Evolutionary conservation across 2,888 invertebrate genomes (phyloP), one percentile per base, ranked within the genome.

Genomic region (Stenchaetothrips biformis): DNA sequence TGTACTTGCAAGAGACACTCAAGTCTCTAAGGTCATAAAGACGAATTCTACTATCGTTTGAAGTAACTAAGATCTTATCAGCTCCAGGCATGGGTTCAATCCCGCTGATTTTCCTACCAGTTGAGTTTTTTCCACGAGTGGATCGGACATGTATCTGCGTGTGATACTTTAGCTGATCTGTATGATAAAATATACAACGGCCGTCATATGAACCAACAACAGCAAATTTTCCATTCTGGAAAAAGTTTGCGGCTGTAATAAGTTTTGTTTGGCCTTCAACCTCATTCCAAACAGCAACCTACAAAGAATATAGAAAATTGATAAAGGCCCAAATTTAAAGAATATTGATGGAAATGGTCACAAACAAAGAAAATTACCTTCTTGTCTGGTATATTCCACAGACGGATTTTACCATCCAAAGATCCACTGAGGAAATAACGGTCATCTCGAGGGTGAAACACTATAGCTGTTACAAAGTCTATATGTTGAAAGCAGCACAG

Each of bases 341-440:
- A 25, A 67, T n/a, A 67, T 67, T n/a, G 1, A 67, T 67, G 9
- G 47, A 78, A 13, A 77, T 2, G 1, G 37, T 37, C 37, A 1
- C 27, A 77, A 77, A 78, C n/a, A n/a, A 78, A 77, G 77, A 25
- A 59, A 80, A 78, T 79, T 82, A 90, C 91, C 88, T 98, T 98
- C 87, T 99, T 99, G 86, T 99, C 99, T 0, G 99, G 98, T 85
- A 99, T 99, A 87, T 99, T 98, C 99, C 99, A 99, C 9, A 99
- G 88, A n/a, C 99, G 90, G 79, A 99, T 89, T 88, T 99, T 99
- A 1, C 99, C 99, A 87, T 99, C 99, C 78, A 99, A 88, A 27
- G 98, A 98, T 21, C 99, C 99, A 81, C 98, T 98, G 59, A 99
- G 89, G 88, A 99, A 99, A 87, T 98, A 92, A 18, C 95, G 88